Base-by-base conservation (phyloP, 2,113 vertebrate genomes). In the Pholis gunnellus region DNA sequence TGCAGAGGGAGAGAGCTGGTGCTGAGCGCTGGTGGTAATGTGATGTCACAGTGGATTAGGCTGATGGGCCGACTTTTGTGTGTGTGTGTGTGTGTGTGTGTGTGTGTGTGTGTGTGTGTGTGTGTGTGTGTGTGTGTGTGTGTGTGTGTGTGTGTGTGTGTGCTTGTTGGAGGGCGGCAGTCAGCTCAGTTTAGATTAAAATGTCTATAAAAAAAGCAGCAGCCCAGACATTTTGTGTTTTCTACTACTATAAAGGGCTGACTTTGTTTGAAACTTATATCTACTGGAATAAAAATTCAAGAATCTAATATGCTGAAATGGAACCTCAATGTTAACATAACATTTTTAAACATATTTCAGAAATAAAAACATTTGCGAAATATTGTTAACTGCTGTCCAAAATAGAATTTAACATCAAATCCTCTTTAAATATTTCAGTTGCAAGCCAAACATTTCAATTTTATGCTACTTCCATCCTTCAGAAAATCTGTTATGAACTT, bases 11-110 rank as follows among this genome's bases (percentile, higher is more conserved):
- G 69, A 52, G 72, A 73, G 86, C 83, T 86, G 82, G 78, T 75
- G 77, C 90, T 88, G 90, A 93, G 91, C 84, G 72, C 89, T 90
- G 76, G 79, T 81, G 71, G 89, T 94, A 95, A 95, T 94, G 93
- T 89, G 93, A 89, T 94, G 94, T 95, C 93, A 92, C 87, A 90
- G 92, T 86, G 86, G 88, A 94, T 95, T 94, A 94, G 81, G 81
- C 78, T 93, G 92, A 94, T 83, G 82, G 79, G 72, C 64, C 42
- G 64, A 56, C 66, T 0, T n/a, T n/a, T n/a, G 40, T 40, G 36
- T 48, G 22, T 46, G 52, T 56, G 52, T 67, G 52, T 34, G 13
- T n/a, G 44, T 60, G 42, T n/a, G 38, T 52, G 46, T n/a, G 38
- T 65, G 69, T 57, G 59, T 27, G 15, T 7, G 20, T 44, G 11